Evolutionary conservation across 2,797 vertebrate genomes (phyloP).

Genomic region (Typhlichthys subterraneus): DNA sequence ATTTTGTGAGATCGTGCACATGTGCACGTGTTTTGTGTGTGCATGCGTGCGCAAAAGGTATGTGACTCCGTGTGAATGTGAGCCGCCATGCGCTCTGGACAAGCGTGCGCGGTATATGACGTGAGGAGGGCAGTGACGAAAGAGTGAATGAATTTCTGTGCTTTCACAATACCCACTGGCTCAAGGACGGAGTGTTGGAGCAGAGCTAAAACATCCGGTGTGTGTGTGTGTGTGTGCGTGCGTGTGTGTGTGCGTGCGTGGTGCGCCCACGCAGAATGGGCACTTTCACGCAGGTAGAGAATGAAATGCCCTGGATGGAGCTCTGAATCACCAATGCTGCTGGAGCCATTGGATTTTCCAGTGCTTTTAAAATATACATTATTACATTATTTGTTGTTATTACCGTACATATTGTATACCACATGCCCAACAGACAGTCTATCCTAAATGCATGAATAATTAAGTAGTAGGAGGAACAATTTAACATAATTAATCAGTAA

Average conservation of each 20-base stretch:
- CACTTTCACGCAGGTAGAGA: too few species aligned
- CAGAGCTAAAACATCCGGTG: not conserved
- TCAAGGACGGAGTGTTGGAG: not conserved
- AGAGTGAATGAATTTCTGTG: not conserved
- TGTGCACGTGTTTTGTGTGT: not conserved
- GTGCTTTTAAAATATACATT: too few species aligned
- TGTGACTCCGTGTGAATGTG: not conserved
- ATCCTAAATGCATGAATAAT: too few species aligned
- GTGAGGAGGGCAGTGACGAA: not conserved
- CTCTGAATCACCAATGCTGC: too few species aligned
- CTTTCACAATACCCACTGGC: not conserved
- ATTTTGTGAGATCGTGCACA: not conserved
- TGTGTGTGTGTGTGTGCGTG: constrained; percentile 1
- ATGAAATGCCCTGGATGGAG: too few species aligned
- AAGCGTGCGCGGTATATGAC: not conserved
- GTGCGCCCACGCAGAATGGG: not conserved
- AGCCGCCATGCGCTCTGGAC: not conserved
- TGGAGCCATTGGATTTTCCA: too few species aligned
- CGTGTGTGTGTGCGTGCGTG: constrained; percentile 8
- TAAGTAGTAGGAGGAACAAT: too few species aligned
- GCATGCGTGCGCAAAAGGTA: constrained; percentile 4
- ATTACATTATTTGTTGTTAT: too few species aligned
- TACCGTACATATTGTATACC: too few species aligned
- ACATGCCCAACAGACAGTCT: too few species aligned
- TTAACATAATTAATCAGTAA: too few species aligned